Conservation (phyloP, 2,797 vertebrate species). For the Benthosema pterotum region DNA sequence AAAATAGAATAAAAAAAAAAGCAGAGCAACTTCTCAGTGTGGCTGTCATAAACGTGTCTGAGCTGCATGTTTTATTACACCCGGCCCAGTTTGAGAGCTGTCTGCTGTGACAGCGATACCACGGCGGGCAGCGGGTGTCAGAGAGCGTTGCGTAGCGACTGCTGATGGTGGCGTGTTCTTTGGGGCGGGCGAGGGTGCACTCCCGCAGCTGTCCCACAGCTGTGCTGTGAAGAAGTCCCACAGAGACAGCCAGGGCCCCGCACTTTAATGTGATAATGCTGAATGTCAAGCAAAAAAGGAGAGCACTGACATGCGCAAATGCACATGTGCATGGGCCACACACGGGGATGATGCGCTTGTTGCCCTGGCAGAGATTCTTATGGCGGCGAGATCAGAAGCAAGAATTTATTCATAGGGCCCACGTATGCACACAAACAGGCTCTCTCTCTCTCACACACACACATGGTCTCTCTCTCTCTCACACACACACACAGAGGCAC, state of each 20-base stretch:
- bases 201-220: constrained; percentile 1
- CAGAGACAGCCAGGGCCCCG: constrained; percentile 19
- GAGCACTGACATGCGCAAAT: not conserved
- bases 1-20: not conserved
- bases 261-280: constrained; percentile 66
- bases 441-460: constrained; percentile 37
- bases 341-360: constrained; percentile 11
- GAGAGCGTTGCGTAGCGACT: not conserved
- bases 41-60: constrained; percentile 34
- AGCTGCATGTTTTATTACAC: constrained; percentile 27
- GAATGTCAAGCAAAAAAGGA: not conserved
- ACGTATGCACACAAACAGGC: constrained; percentile 12
- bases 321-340: not conserved
- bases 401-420: constrained; percentile 9
- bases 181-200: constrained; percentile 8
- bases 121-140: constrained; percentile 8
- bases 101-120: constrained; percentile 27
- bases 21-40: constrained; percentile 2
- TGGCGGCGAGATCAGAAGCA: constrained; percentile 13
- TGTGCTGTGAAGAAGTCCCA: constrained; percentile 23
- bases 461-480: constrained; percentile 30
- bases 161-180: not conserved
- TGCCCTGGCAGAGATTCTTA: constrained; percentile 10
- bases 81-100: constrained; percentile 29
- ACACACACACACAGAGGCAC: constrained; percentile 39